phyloP scores from a whole-genome alignment of 2,113 vertebrate genomes.

The Poeciliopsis retropinna region DNA sequence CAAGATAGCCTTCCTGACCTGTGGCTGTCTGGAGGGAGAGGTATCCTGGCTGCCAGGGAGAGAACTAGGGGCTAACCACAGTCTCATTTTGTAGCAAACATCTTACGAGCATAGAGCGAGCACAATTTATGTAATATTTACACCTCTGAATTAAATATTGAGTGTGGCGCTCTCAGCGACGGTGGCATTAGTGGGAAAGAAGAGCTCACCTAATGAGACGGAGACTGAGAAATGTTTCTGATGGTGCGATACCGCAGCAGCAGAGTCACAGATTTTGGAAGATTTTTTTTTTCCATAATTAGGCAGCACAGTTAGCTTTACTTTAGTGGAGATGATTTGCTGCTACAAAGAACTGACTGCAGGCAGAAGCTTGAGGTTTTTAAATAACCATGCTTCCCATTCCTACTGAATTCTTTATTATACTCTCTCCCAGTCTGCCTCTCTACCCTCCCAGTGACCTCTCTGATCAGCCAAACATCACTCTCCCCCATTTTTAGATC shows the following conservation, averaged over 20 bases:
- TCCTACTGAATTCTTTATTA: conserved; percentile 41
- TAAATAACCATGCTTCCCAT: conserved; percentile 17
- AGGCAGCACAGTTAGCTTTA: background rate
- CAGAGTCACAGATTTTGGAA: conserved; percentile 15
- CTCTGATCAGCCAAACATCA: conserved; percentile 43
- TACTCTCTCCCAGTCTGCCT: conserved; percentile 34
- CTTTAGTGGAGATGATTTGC: conserved; percentile 29
- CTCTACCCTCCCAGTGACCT: conserved; percentile 56
- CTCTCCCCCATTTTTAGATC: background rate
- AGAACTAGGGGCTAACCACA: conserved; percentile 34
- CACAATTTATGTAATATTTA: conserved; percentile 78
- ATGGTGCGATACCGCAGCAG: conserved; percentile 10
- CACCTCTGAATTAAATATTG: conserved; percentile 75
- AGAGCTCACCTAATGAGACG: conserved; percentile 49
- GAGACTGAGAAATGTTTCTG: conserved; percentile 30
- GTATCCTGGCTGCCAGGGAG: conserved; percentile 30
- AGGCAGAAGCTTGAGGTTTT: conserved; percentile 30
- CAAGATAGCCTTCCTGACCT: conserved; percentile 51
- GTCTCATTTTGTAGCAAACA: conserved; percentile 39
- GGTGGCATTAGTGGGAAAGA: conserved; percentile 51
- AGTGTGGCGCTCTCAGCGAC: conserved; percentile 61
- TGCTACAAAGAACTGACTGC: conserved; percentile 5
- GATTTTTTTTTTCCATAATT: conserved; percentile 1
- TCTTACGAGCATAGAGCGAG: conserved; percentile 42
- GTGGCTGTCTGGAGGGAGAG: conserved; percentile 43